Base-by-base conservation (phyloP, 1,140 invertebrate genomes). In the Trachymyrmex cornetzi region DNA sequence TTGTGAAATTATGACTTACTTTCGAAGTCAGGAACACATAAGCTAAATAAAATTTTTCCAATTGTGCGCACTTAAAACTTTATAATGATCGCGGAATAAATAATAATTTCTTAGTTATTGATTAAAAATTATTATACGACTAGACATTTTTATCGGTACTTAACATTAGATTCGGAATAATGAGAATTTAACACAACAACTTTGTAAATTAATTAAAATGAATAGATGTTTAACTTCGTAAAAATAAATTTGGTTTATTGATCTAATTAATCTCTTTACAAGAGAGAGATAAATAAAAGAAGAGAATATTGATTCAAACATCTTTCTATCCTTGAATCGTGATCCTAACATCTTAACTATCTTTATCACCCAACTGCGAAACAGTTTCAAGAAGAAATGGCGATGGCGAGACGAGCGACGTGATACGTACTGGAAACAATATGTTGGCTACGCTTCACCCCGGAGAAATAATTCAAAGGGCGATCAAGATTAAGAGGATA, bases 391-490 rank as follows among this genome's bases (percentile, higher is more conserved):
- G 34, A 61, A 61, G 55, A 50, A 61, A 74, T 9, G 7, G 38
- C 53, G 50, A 38, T 53, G 9, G 44, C 27, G n/a, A 53, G 44
- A 85, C 44, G 38, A 85, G 11, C 55, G 24, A 53, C 1, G 38
- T 75, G 75, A 67, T 59, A 86, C 82, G 27, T 85, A 38, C 34
- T 84, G 69, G 55, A 85, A 80, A 85, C 75, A 85, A 77, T 77
- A 66, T 53, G 74, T 64, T 66, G 75, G 82, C n/a, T 77, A 19
- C 53, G 63, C 72, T 64, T 55, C 24, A 38, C 30, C 14, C 30
- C 79, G 85, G 44, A 64, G 79, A 87, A 72, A 82, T 82, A 80
- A 85, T 85, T 79, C 72, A 85, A 85, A 80, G 61, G 61, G 24
- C 84, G 84, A 85, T 85, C 75, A 59, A 61, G 84, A 85, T 84